Evolutionary conservation across 2,888 invertebrate genomes (phyloP).

Genomic region (Lamproptera curius): DNA sequence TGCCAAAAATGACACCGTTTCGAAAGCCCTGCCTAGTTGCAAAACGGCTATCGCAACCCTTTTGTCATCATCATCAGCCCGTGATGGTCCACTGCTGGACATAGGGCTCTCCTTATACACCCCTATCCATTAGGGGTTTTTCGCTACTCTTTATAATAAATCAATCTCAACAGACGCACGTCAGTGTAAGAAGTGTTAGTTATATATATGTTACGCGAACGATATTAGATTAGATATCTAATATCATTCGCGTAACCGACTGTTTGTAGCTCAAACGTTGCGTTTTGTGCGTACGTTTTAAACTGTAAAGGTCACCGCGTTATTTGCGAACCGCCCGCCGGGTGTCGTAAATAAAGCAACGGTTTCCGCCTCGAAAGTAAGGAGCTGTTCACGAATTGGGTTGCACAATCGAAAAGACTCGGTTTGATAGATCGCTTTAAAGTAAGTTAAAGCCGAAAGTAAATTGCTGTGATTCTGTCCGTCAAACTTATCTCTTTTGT

Average conservation of each 20-base stretch:
- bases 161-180: neutral
- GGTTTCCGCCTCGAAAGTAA: constrained; percentile 43
- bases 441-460: no score
- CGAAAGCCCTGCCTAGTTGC: no score
- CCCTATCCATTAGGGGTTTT: no score
- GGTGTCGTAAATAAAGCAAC: constrained; percentile 47
- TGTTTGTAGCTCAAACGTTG: no score
- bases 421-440: constrained; percentile 9
- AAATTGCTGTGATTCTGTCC: no score
- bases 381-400: constrained; percentile 41
- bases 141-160: neutral
- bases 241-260: neutral
- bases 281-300: constrained; percentile 5
- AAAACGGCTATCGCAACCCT: no score
- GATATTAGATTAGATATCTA: neutral
- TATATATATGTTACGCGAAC: no score
- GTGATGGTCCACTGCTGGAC: no score
- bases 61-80: no score
- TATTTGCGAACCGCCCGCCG: constrained; percentile 38
- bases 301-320: constrained; percentile 42
- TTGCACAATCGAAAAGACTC: constrained; percentile 36
- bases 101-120: no score
- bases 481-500: no score
- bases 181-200: neutral
- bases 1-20: no score